Evolutionary conservation across 2,888 invertebrate genomes (phyloP).

Genomic region (Ormia ochracea): DNA sequence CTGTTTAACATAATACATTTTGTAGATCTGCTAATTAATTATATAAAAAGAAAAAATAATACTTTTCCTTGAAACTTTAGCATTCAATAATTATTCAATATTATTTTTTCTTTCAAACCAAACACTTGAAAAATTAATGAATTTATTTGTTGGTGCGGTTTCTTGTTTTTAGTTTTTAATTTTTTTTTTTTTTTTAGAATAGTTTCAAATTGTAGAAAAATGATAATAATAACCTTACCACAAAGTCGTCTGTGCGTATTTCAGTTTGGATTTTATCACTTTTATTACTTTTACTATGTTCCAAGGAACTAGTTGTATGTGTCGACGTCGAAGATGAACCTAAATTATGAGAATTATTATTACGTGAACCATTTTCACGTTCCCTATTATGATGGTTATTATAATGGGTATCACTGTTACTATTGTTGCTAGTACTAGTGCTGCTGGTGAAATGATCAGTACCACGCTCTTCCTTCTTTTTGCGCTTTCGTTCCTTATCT

Average conservation of each 20-base stretch:
- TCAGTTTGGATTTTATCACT: slow-evolving; percentile 81
- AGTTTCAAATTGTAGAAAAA: slow-evolving; percentile 64
- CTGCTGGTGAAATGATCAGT: slow-evolving; percentile 49
- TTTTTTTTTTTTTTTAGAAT: slow-evolving; percentile 53
- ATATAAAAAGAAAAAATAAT: slow-evolving; percentile 48
- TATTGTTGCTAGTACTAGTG: slow-evolving; percentile 17
- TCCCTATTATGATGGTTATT: slow-evolving; percentile 54
- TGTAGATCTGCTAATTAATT: neutral
- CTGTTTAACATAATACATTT: neutral
- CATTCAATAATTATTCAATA: slow-evolving; percentile 26
- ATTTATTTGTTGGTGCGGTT: slow-evolving; percentile 44
- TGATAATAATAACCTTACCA: slow-evolving; percentile 80
- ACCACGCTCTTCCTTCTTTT: slow-evolving; percentile 71
- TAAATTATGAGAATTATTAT: slow-evolving; percentile 65
- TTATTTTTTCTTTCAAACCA: slow-evolving; percentile 61
- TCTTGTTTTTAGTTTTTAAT: too few relatives aligned
- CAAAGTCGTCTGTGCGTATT: slow-evolving; percentile 84
- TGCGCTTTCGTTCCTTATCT: slow-evolving; percentile 83
- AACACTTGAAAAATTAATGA: slow-evolving; percentile 45
- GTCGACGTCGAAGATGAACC: slow-evolving; percentile 62
- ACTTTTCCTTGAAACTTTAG: slow-evolving; percentile 13
- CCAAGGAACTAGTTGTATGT: slow-evolving; percentile 64
- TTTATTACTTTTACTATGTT: slow-evolving; percentile 76
- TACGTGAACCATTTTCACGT: slow-evolving; percentile 65
- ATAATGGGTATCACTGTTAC: slow-evolving; percentile 13